Base-by-base conservation (phyloP, 2,113 vertebrate genomes). In the Anoplopoma fimbria region DNA sequence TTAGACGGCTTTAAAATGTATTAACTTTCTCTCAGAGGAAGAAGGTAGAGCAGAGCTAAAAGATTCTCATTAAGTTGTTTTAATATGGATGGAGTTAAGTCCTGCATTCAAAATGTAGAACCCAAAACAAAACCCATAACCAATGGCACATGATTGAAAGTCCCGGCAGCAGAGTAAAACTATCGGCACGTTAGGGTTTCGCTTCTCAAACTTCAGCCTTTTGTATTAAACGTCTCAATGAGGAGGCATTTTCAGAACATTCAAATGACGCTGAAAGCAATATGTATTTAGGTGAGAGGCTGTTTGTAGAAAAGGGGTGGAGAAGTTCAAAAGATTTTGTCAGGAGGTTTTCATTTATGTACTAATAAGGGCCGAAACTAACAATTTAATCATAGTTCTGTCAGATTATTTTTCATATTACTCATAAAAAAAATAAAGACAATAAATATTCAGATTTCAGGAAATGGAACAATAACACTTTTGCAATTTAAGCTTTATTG, bases 241-340 rank as follows among this genome's bases (percentile, higher is more conserved):
- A 63, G 23, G 13, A 33, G 47, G 15, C 21, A 21, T 57, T 58
- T 77, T 51, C 9, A 34, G 29, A 47, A 15, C 40, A 33, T 10
- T 57, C 9, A n/a, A 45, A 68, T 42, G 36, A 31, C 53, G 17
- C 76, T 47, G 6, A 70, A 71, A 79, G 13, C 33, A 64, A 63
- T 4, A 67, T 42, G n/a, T n/a, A n/a, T n/a, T n/a, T n/a, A n/a
- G n/a, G n/a, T n/a, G 14, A 31, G 12, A 53, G 36, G 10, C 10
- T 31, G 36, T 45, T 21, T 19, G 23, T 38, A 55, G 3, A 27
- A 38, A 4, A 42, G 17, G 6, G 5, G 14, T 2, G 13, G 1
- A 27, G 13, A 36, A 14, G 17, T 13, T 63, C 0, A 14, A 63
- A 38, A 38, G 10, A 45, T 45, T 12, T 21, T 29, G 38, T 67